These are phyloP conservation scores for Neocrepidodera transversa DNA, from an alignment of 2,888 invertebrate genomes.

Conservation along the genomic window DNA sequence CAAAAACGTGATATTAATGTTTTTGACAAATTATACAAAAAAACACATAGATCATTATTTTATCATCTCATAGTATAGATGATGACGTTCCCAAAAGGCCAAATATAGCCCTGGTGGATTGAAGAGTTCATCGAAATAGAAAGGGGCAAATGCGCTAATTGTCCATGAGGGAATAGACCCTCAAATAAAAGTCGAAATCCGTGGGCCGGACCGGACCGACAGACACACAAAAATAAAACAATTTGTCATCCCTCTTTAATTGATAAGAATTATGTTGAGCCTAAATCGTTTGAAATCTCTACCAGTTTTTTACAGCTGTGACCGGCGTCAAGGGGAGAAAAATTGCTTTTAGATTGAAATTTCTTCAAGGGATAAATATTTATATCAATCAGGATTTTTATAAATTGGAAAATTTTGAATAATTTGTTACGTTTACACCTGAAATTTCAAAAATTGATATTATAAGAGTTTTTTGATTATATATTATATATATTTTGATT, in stretches of 20 bases:
- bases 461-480: no score
- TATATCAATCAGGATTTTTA: no score
- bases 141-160: slow-evolving; percentile 44
- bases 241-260: slow-evolving; percentile 56
- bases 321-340: background rate
- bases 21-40: no score
- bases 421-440: no score
- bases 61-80: background rate
- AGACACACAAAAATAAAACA: slow-evolving; percentile 50
- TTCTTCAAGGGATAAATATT: no score
- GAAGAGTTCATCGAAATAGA: slow-evolving; percentile 16
- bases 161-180: slow-evolving; percentile 55
- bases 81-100: background rate
- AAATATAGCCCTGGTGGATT: slow-evolving; percentile 7
- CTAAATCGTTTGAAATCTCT: slow-evolving; percentile 30
- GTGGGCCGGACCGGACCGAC: slow-evolving; percentile 39
- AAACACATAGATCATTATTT: no score
- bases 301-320: slow-evolving; percentile 35
- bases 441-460: no score
- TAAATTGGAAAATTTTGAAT: no score
- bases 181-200: slow-evolving; percentile 51
- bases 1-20: no score
- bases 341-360: background rate
- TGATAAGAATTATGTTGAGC: slow-evolving; percentile 52
- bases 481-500: no score